Conservation (phyloP, 2,797 vertebrate species). For the Tenualosa ilisha region DNA sequence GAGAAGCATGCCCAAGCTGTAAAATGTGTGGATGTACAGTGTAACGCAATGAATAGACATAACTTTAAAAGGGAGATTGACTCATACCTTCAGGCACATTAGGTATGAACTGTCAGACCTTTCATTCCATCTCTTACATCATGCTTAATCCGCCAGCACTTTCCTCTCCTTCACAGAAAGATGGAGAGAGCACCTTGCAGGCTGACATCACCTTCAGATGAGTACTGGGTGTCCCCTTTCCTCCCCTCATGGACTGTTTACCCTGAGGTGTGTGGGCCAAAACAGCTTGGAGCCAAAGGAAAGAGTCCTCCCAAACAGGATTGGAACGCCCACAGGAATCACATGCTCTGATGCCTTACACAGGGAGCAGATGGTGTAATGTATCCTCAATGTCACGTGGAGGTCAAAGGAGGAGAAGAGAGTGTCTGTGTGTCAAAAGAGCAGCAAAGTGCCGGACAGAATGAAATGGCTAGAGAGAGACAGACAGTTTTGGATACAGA, state of each 20-base stretch:
- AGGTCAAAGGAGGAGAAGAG: not conserved
- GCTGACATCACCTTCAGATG: not conserved
- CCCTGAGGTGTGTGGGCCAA: constrained; percentile 2
- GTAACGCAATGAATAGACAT: not conserved
- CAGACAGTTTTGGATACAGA: not conserved
- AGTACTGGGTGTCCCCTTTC: constrained; percentile 1
- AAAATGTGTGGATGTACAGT: not conserved
- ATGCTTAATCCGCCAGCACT: not conserved
- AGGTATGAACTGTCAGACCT: not conserved
- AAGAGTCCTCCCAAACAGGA: not conserved
- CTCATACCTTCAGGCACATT: not conserved
- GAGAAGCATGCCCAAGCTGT: not conserved
- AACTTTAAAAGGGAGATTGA: not conserved
- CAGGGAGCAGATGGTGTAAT: constrained; percentile 3
- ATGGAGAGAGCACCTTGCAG: not conserved
- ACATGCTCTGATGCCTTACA: constrained; percentile 6
- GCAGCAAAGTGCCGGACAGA: not conserved
- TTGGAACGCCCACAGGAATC: constrained; percentile 1
- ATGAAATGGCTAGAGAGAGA: not conserved
- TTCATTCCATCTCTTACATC: not conserved
- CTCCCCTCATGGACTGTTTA: not conserved
- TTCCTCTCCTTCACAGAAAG: not conserved
- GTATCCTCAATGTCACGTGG: not conserved
- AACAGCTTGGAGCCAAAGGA: not conserved
- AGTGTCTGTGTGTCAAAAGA: not conserved